These are phyloP conservation scores for Gonioctena quinquepunctata DNA, from an alignment of 1,140 invertebrate species.

Conservation along the genomic window DNA sequence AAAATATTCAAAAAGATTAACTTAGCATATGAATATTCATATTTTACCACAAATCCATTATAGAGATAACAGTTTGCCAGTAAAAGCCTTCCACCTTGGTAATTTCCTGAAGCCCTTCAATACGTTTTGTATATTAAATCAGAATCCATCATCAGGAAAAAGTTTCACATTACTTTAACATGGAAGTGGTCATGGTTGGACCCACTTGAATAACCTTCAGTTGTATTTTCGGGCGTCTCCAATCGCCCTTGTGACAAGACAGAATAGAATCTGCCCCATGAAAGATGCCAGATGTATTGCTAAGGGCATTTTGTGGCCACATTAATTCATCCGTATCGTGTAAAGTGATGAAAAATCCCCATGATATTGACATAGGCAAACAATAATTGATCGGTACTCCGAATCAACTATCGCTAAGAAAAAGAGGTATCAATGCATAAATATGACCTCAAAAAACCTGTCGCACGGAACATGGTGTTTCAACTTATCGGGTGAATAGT, in stretches of 20 bases:
- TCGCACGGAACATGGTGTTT: not conserved
- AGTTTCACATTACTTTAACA: no score
- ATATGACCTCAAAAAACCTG: constrained; percentile 9
- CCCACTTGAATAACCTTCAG: not conserved
- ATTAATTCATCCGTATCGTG: not conserved
- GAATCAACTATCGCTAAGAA: not conserved
- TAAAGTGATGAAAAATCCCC: not conserved
- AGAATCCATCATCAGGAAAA: no score
- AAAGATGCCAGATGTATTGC: not conserved
- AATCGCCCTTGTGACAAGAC: not conserved
- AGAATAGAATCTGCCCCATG: not conserved
- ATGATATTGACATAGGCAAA: not conserved
- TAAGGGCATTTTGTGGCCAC: not conserved
- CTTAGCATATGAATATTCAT: no score
- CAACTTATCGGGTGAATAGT: not conserved
- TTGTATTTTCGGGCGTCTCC: not conserved
- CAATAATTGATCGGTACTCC: not conserved
- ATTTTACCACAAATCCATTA: no score
- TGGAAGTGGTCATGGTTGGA: not conserved
- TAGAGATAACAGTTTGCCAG: no score
- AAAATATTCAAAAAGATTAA: no score
- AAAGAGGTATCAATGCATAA: not conserved
- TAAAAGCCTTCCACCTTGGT: no score
- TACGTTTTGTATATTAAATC: no score
- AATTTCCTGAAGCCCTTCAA: no score